Percentiles rank a stretch among this genome's conserved stretches.
Evolutionary conservation across 92 coral and sea anemone species (phyloP).

Genomic region (Siderastrea siderea): DNA sequence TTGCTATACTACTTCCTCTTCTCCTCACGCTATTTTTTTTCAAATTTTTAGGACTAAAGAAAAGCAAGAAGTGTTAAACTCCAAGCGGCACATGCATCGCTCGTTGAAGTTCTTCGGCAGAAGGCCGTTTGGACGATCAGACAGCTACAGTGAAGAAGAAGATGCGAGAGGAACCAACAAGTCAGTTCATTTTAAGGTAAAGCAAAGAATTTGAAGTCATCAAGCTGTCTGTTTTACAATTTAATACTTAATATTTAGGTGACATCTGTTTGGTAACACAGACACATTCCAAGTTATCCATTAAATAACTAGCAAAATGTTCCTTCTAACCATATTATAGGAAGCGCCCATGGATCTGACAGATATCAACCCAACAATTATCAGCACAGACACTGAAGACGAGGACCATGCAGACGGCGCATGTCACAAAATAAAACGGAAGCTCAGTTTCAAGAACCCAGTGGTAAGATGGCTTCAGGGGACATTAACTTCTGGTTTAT

Average conservation of each 20-base stretch:
- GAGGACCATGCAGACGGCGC: slow-evolving; percentile 77
- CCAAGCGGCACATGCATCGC: slow-evolving; percentile 85
- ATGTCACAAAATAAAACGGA: slow-evolving; percentile 57
- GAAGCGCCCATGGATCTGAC: slow-evolving; percentile 98
- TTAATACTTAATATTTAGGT: neutral
- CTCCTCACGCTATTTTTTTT: neutral
- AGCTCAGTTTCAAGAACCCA: slow-evolving; percentile 90
- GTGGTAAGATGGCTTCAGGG: slow-evolving; percentile 87
- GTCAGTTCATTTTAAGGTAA: slow-evolving; percentile 87
- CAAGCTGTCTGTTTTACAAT: neutral
- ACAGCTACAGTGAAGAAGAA: slow-evolving; percentile 88
- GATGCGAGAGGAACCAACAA: slow-evolving; percentile 60
- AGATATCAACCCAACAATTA: slow-evolving; percentile 94
- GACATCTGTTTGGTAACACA: neutral
- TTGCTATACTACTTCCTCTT: no score
- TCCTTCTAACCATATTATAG: slow-evolving; percentile 22
- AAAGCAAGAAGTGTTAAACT: slow-evolving; percentile 65
- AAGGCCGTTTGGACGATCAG: slow-evolving; percentile 85
- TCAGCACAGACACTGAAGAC: slow-evolving; percentile 92
- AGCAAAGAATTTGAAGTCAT: neutral
- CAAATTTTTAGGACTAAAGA: slow-evolving; percentile 62
- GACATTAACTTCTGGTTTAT: neutral
- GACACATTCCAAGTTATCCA: neutral
- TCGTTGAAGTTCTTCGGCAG: slow-evolving; percentile 87
- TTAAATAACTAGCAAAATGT: neutral